Conservation (phyloP, 2,888 invertebrate genomes). For the Ligdia adustata region DNA sequence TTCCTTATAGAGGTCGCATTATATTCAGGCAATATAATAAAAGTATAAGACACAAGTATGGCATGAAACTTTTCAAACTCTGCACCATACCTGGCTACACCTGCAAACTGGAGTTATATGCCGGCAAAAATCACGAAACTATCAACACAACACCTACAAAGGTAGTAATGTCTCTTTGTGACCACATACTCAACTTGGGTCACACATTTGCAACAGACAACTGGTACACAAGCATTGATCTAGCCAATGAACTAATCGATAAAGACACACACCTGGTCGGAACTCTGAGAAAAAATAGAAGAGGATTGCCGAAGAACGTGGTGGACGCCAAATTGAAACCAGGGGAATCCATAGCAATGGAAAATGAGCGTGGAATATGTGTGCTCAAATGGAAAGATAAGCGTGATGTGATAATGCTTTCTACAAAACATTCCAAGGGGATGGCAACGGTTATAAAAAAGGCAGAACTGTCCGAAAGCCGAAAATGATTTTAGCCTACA, state of each 20-base stretch:
- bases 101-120: constrained; percentile 40
- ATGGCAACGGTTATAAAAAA: constrained; percentile 32
- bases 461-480: constrained; percentile 30
- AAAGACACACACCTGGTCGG: constrained; percentile 50
- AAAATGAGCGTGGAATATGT: constrained; percentile 44
- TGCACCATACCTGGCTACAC: constrained; percentile 46
- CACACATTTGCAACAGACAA: constrained; percentile 47
- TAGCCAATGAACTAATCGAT: constrained; percentile 44
- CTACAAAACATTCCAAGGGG: constrained; percentile 47
- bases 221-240: constrained; percentile 47
- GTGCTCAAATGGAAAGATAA: constrained; percentile 43
- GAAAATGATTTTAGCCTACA: constrained; percentile 45
- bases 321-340: constrained; percentile 43
- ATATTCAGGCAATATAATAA: constrained; percentile 35
- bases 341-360: constrained; percentile 38
- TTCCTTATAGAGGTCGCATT: constrained; percentile 41
- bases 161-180: constrained; percentile 42
- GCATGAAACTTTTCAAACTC: constrained; percentile 47
- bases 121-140: constrained; percentile 43
- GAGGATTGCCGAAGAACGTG: constrained; percentile 45
- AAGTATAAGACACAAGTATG: constrained; percentile 6
- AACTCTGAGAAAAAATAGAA: constrained; percentile 49
- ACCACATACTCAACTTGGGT: constrained; percentile 42
- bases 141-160: constrained; percentile 23
- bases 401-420: constrained; percentile 38